A percentile compares a stretch with the other conserved stretches of the same genome.
Evolutionary conservation across 2,888 invertebrate genomes (phyloP).

Genomic region (Chaetogeoica ovagalla): DNA sequence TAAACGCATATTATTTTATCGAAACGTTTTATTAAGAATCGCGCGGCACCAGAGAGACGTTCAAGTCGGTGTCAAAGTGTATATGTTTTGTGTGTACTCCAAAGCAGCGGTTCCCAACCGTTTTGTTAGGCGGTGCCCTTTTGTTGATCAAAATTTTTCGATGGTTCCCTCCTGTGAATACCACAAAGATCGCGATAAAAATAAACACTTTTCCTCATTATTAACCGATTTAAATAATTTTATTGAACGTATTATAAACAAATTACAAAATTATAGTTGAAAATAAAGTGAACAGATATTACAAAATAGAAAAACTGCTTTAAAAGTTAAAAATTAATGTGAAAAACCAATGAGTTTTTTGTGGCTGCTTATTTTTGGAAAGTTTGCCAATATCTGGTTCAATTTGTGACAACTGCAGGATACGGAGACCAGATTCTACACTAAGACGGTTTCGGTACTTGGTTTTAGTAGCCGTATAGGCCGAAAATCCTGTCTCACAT

Average conservation of each 20-base stretch:
- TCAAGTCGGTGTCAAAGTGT: too few species aligned
- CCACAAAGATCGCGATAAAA: background rate
- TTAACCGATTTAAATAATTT: conserved; percentile 20
- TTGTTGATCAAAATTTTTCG: background rate
- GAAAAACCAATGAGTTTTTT: background rate
- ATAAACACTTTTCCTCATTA: background rate
- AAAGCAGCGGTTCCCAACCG: too few species aligned
- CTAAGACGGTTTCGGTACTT: too few species aligned
- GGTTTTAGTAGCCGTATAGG: too few species aligned
- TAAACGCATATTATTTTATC: too few species aligned
- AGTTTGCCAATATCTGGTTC: conserved; percentile 6
- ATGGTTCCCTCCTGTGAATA: background rate
- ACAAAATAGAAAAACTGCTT: conserved; percentile 23
- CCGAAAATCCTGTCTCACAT: too few species aligned
- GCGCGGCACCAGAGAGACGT: too few species aligned
- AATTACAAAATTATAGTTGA: conserved; percentile 9
- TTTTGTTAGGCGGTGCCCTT: background rate
- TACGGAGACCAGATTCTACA: too few species aligned
- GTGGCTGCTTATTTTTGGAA: background rate
- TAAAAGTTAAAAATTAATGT: background rate
- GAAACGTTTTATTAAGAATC: too few species aligned
- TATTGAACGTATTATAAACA: conserved; percentile 13
- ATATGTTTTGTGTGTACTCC: too few species aligned
- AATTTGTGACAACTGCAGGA: background rate
- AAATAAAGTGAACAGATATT: background rate